Percentiles rank a stretch among this genome's conserved stretches.
Conservation (phyloP, 2,797 vertebrate genomes). For the Trematomus bernacchii region DNA sequence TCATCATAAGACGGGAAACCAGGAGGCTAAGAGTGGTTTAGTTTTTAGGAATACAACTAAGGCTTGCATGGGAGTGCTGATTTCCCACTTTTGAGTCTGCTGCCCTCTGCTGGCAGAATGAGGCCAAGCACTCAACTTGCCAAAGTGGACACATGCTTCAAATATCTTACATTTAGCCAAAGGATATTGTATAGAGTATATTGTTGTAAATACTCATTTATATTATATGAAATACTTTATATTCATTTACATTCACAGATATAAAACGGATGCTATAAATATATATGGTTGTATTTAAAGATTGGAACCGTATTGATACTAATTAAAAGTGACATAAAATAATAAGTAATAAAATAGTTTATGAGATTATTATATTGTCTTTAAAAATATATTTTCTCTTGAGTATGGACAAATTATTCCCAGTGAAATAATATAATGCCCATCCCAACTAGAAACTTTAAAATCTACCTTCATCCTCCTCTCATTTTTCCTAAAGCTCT, state of each 20-base stretch:
- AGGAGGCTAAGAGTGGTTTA: neutral
- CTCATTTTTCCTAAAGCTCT: no score
- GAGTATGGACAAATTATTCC: no score
- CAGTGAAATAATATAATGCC: no score
- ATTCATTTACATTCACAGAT: neutral
- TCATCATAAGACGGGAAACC: neutral
- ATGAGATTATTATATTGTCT: no score
- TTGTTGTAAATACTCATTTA: neutral
- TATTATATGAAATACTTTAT: neutral
- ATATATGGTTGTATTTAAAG: no score
- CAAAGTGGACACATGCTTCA: neutral
- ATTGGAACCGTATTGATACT: no score
- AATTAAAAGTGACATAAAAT: no score
- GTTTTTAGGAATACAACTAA: neutral
- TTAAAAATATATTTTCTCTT: no score
- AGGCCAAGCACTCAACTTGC: constrained; percentile 1
- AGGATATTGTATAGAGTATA: neutral
- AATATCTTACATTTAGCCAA: no score
- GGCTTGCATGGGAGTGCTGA: neutral
- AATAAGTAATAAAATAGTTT: no score
- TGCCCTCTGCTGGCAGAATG: constrained; percentile 79
- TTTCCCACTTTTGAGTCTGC: constrained; percentile 61
- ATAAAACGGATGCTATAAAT: neutral
- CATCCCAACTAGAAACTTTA: no score
- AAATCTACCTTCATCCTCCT: no score